Conservation (phyloP, 2,888 invertebrate genomes). For the Pheosia tremula region DNA sequence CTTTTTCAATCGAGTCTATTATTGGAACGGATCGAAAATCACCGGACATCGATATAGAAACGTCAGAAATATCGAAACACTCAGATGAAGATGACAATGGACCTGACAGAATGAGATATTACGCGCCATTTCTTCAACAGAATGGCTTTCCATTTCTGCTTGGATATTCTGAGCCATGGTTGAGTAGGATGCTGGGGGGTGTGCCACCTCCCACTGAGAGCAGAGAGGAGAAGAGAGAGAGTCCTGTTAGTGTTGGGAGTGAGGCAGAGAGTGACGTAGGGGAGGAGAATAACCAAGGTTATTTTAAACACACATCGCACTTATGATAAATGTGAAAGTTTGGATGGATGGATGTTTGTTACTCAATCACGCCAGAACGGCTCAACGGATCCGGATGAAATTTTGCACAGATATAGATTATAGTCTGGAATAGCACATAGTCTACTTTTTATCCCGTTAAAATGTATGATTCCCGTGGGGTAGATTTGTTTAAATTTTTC, state of each 20-base stretch:
- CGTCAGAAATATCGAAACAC: conserved; percentile 69
- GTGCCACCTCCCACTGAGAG: conserved; percentile 52
- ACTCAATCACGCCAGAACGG: too few species aligned
- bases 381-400: too few species aligned
- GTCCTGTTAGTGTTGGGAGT: conserved; percentile 78
- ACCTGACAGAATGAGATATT: conserved; percentile 75
- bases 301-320: conserved; percentile 10
- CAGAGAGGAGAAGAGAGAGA: conserved; percentile 71
- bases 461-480: too few species aligned
- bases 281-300: conserved; percentile 75
- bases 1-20: conserved; percentile 86
- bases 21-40: conserved; percentile 79
- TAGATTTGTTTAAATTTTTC: too few species aligned
- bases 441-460: too few species aligned
- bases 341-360: too few species aligned
- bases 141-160: conserved; percentile 77
- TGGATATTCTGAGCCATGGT: conserved; percentile 78
- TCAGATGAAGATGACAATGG: conserved; percentile 74
- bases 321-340: too few species aligned
- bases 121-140: conserved; percentile 77
- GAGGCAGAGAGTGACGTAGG: conserved; percentile 74
- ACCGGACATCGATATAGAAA: conserved; percentile 78
- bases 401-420: too few species aligned
- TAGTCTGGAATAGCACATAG: too few species aligned
- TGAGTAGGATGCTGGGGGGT: conserved; percentile 64